phyloP scores from a whole-genome alignment of 2,113 vertebrate genomes.

The Marmota flaviventris region DNA sequence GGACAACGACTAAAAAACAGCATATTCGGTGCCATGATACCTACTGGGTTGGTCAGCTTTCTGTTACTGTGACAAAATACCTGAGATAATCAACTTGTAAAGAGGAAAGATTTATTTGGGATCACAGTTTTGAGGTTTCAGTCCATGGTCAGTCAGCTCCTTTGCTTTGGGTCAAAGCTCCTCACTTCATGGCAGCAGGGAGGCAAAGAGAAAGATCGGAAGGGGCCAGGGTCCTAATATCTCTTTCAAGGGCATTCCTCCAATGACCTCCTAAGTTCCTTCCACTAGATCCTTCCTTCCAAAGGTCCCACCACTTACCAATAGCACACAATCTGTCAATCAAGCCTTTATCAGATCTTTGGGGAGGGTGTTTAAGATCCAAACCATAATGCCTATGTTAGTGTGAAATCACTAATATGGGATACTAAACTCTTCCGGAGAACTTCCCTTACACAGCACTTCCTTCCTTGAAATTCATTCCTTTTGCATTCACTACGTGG shows the following conservation, averaged over 20 bases:
- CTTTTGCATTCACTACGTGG: background rate
- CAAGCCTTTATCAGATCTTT: background rate
- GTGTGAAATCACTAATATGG: background rate
- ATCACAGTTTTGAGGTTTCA: background rate
- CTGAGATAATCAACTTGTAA: background rate
- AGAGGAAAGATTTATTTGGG: background rate
- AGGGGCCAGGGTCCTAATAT: too few species aligned
- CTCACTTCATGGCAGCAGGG: background rate
- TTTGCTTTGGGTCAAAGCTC: background rate
- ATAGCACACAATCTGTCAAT: background rate
- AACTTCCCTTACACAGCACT: background rate
- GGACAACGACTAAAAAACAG: background rate
- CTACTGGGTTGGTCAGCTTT: background rate
- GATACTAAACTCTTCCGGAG: background rate
- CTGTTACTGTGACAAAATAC: background rate
- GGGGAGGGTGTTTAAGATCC: background rate
- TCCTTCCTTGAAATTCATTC: background rate
- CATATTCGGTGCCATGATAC: background rate
- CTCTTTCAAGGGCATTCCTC: background rate
- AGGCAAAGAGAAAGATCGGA: background rate
- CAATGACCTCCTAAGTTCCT: background rate
- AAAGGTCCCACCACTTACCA: background rate
- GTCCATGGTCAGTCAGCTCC: background rate
- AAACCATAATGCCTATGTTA: background rate
- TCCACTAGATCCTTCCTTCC: background rate